phyloP scores from a whole-genome alignment of 2,888 invertebrate species.

The Cancer borealis region DNA sequence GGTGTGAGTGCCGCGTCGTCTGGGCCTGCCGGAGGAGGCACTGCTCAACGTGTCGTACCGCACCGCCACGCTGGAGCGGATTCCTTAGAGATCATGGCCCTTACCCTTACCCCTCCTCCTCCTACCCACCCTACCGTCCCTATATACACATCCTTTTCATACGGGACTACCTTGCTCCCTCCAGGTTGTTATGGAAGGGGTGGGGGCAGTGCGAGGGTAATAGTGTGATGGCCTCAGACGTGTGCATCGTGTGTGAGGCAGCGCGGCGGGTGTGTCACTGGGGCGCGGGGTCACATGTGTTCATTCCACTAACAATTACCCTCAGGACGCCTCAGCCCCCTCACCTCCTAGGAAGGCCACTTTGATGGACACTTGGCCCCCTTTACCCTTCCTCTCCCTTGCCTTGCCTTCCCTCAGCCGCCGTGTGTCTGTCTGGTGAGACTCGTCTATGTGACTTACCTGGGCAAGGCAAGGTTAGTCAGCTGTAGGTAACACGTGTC shows the following conservation, averaged over 20 bases:
- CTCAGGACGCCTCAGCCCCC: neutral
- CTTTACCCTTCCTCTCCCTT: neutral
- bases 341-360: neutral
- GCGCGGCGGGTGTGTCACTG: constrained; percentile 22
- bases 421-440: neutral
- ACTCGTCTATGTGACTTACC: neutral
- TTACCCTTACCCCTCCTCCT: neutral
- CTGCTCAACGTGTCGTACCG: constrained; percentile 55
- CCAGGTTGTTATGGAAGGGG: neutral
- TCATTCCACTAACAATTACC: neutral
- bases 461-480: neutral
- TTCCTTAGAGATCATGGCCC: constrained; percentile 23
- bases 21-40: constrained; percentile 28
- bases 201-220: neutral
- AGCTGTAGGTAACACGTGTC: neutral
- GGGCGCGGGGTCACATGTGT: constrained; percentile 30
- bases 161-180: neutral
- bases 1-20: constrained; percentile 33
- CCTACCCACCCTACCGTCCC: neutral
- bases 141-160: neutral
- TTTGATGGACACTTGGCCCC: neutral
- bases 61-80: neutral
- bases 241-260: neutral
- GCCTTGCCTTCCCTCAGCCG: neutral
- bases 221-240: neutral